Conservation (phyloP, 2,888 invertebrate genomes). For the Meliscaeva auricollis region DNA sequence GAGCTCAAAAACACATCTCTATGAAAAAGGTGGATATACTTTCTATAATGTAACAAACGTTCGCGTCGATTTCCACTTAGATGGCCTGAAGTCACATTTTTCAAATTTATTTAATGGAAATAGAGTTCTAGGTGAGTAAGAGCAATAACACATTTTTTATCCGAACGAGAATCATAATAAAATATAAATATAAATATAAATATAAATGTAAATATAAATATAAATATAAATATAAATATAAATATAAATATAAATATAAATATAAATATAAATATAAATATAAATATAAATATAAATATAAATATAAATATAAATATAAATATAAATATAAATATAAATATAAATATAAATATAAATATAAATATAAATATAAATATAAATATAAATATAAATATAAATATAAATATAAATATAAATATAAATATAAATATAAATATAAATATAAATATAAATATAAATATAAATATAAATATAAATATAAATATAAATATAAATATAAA, state of each 20-base stretch:
- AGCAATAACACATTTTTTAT: not conserved
- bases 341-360: constrained; percentile 1
- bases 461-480: not conserved
- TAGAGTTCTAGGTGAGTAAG: constrained; percentile 87
- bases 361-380: constrained; percentile 1
- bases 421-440: not conserved
- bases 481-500: constrained; percentile 2
- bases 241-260: not conserved
- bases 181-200: not conserved
- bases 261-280: not conserved
- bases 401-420: not conserved
- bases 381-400: constrained; percentile 6
- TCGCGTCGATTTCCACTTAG: constrained; percentile 88
- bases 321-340: not conserved
- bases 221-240: constrained; percentile 1
- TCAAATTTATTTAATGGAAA: constrained; percentile 90
- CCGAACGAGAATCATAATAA: not conserved
- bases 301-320: constrained; percentile 3
- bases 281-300: constrained; percentile 6
- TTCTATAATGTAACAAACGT: constrained; percentile 89
- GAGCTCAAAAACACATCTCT: constrained; percentile 87
- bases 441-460: constrained; percentile 4
- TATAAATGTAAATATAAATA: constrained; percentile 2
- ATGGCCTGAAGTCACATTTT: constrained; percentile 88
- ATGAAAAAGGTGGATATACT: constrained; percentile 87